Conservation (phyloP, 2,113 vertebrate genomes). For the Mionectes macconnelli region DNA sequence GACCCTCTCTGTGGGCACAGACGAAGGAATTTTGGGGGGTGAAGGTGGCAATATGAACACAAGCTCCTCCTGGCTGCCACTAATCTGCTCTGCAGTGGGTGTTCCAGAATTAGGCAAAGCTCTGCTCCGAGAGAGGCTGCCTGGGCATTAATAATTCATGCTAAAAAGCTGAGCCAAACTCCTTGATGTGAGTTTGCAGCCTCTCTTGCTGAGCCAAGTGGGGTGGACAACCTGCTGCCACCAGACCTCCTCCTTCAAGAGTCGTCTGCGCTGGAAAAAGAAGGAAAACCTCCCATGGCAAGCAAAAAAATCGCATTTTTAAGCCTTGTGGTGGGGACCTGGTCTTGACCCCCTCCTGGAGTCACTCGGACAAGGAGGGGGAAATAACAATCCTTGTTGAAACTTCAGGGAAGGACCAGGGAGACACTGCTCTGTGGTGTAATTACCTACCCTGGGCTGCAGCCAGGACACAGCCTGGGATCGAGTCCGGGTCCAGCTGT, state of each 20-base stretch:
- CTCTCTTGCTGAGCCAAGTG: background rate
- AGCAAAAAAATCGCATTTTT: background rate
- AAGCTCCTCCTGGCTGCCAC: background rate
- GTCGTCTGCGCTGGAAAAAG: background rate
- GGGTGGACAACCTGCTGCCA: background rate
- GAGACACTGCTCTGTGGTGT: fast-evolving
- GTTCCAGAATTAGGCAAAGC: background rate
- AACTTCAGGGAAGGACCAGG: background rate
- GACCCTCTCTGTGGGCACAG: fast-evolving
- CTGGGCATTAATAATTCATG: background rate
- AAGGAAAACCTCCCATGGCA: background rate
- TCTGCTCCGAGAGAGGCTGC: background rate
- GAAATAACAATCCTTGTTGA: background rate
- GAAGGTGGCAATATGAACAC: background rate
- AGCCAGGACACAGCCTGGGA: fast-evolving
- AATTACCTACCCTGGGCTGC: background rate
- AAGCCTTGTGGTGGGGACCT: background rate
- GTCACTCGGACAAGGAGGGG: background rate
- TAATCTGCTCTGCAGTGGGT: background rate
- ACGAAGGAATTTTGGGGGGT: too few species aligned
- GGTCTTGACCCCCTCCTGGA: background rate
- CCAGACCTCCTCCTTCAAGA: fast-evolving
- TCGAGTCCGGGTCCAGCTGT: background rate
- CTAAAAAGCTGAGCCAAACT: background rate
- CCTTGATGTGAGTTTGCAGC: background rate